Percentiles rank a stretch among this genome's conserved stretches.
These are phyloP conservation scores for Macrostomum lignano DNA, from an alignment of 1,140 invertebrate species.

Conservation along the genomic window DNA sequence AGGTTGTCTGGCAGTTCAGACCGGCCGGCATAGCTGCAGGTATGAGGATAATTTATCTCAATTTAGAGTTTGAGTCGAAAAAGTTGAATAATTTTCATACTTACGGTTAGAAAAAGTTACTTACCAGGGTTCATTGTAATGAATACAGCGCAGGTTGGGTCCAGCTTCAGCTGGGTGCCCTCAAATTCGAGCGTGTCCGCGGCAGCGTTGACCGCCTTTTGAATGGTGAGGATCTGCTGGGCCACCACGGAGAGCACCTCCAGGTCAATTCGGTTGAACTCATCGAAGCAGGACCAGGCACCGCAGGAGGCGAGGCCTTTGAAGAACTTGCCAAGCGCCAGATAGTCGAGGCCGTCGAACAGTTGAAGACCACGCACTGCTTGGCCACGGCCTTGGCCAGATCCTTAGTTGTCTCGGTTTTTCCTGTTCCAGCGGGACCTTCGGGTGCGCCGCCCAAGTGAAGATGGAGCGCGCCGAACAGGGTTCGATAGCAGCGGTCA, in stretches of 20 bases:
- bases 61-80: too few species aligned
- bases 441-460: slow-evolving; percentile 59
- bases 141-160: slow-evolving; percentile 68
- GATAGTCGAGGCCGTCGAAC: slow-evolving; percentile 73
- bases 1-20: too few species aligned
- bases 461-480: slow-evolving; percentile 61
- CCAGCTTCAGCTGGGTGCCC: slow-evolving; percentile 51
- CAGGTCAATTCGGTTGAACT: slow-evolving; percentile 66
- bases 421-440: slow-evolving; percentile 75
- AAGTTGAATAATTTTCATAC: too few species aligned
- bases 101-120: too few species aligned
- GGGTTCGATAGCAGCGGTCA: slow-evolving; percentile 43
- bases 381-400: slow-evolving; percentile 77
- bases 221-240: slow-evolving; percentile 29
- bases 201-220: slow-evolving; percentile 43
- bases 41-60: too few species aligned
- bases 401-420: slow-evolving; percentile 84
- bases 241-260: slow-evolving; percentile 68
- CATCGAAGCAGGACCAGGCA: slow-evolving; percentile 86
- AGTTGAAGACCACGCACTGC: slow-evolving; percentile 84
- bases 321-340: slow-evolving; percentile 75
- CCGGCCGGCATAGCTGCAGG: too few species aligned
- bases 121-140: slow-evolving; percentile 79
- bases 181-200: slow-evolving; percentile 49
- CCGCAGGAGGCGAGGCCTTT: slow-evolving; percentile 75